Percentiles rank a stretch among this genome's conserved stretches.
Conservation (phyloP, 2,113 vertebrate species). For the Chionomys nivalis region DNA sequence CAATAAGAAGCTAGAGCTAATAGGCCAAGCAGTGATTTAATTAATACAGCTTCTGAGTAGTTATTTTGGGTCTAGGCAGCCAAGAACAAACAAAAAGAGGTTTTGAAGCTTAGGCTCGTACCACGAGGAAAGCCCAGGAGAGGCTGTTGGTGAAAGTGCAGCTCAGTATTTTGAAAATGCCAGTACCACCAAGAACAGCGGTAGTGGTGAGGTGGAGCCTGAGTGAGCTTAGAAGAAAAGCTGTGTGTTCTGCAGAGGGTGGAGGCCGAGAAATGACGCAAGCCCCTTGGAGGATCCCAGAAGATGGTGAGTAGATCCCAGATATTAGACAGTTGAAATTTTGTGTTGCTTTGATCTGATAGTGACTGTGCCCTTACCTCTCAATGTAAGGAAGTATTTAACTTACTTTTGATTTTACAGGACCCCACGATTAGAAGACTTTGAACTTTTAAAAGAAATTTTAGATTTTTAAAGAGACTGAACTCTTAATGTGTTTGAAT, state of each 20-base stretch:
- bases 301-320: not conserved
- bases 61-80: too few relatives aligned
- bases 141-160: not conserved
- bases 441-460: not conserved
- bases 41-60: too few relatives aligned
- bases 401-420: not conserved
- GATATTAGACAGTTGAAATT: not conserved
- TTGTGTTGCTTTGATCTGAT: not conserved
- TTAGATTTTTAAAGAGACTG: not conserved
- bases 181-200: not conserved
- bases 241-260: too few relatives aligned
- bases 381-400: not conserved
- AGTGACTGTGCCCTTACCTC: not conserved
- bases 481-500: not conserved
- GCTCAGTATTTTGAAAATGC: not conserved
- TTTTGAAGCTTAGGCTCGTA: not conserved
- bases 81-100: too few relatives aligned
- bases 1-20: too few relatives aligned
- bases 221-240: not conserved
- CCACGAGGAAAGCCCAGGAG: not conserved
- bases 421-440: not conserved
- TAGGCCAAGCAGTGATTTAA: too few relatives aligned
- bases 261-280: not conserved
- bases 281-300: not conserved
- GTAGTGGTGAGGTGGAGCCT: not conserved